phyloP scores from a whole-genome alignment of 2,113 vertebrate species.

The Tragelaphus buxtoni region DNA sequence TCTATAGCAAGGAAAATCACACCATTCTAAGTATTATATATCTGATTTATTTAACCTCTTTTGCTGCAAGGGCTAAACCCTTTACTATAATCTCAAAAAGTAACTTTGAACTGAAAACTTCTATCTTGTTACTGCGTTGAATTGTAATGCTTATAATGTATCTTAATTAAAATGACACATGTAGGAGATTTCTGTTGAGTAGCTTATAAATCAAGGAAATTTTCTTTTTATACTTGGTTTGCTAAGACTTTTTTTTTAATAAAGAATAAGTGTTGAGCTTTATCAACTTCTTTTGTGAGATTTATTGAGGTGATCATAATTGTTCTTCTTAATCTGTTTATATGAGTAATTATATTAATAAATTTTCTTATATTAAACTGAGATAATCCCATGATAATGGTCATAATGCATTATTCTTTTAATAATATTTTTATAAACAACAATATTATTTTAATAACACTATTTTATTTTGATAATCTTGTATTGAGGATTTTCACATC shows the following conservation, averaged over 20 bases:
- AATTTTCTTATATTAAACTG: neutral
- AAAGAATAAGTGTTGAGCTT: neutral
- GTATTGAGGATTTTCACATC: neutral
- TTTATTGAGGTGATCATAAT: neutral
- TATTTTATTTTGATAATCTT: neutral
- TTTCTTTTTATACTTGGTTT: neutral
- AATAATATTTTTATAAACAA: constrained; percentile 23
- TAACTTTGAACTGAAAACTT: neutral
- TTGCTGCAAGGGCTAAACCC: no score
- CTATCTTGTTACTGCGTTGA: neutral
- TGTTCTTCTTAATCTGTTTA: neutral
- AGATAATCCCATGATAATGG: neutral
- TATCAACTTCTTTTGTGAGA: neutral
- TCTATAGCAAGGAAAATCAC: no score
- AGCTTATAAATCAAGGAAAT: neutral
- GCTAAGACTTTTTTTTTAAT: neutral
- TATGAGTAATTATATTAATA: neutral
- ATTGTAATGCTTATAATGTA: neutral
- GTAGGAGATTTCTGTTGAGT: neutral
- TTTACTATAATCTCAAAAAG: neutral
- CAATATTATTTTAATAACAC: neutral
- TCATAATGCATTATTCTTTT: neutral
- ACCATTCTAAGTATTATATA: no score
- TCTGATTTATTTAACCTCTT: no score
- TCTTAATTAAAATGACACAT: neutral